Percentiles rank a stretch among this genome's conserved stretches.
Conservation (phyloP, 1,140 invertebrate genomes). For the Heliothis subflexa region DNA sequence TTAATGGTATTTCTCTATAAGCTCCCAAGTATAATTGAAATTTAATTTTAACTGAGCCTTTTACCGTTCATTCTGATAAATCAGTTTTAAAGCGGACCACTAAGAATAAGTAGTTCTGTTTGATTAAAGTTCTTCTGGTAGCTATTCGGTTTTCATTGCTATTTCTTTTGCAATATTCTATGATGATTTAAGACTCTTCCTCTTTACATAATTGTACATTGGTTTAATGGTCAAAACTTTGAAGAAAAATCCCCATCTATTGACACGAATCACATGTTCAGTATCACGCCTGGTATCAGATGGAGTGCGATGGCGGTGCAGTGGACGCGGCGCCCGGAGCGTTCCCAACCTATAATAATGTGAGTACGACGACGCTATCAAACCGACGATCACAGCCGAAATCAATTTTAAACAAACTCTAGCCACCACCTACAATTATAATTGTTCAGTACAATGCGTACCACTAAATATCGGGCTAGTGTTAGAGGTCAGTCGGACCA, state of each 20-base stretch:
- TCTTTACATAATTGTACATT: too few species aligned
- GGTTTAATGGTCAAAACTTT: background rate
- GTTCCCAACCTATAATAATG: slow-evolving; percentile 73
- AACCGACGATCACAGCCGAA: slow-evolving; percentile 71
- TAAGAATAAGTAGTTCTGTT: too few species aligned
- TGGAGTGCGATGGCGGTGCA: background rate
- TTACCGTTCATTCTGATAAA: background rate
- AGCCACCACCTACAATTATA: slow-evolving; percentile 81
- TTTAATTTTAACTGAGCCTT: slow-evolving; percentile 21
- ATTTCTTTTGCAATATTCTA: too few species aligned
- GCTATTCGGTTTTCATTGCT: too few species aligned
- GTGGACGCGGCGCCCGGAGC: slow-evolving; percentile 42
- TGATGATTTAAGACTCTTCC: too few species aligned
- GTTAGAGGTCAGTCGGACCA: slow-evolving; percentile 74
- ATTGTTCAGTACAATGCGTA: slow-evolving; percentile 74
- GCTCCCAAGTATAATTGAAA: slow-evolving; percentile 30
- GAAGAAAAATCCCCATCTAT: background rate
- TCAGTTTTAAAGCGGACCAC: background rate
- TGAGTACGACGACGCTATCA: slow-evolving; percentile 69
- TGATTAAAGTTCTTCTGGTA: too few species aligned
- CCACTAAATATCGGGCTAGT: slow-evolving; percentile 70
- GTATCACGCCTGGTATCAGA: slow-evolving; percentile 15
- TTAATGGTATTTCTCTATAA: slow-evolving; percentile 28
- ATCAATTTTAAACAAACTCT: slow-evolving; percentile 85
- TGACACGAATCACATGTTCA: slow-evolving; percentile 12